These are phyloP conservation scores for Spicauda simplicius DNA, from an alignment of 2,888 invertebrate species.

Conservation along the genomic window DNA sequence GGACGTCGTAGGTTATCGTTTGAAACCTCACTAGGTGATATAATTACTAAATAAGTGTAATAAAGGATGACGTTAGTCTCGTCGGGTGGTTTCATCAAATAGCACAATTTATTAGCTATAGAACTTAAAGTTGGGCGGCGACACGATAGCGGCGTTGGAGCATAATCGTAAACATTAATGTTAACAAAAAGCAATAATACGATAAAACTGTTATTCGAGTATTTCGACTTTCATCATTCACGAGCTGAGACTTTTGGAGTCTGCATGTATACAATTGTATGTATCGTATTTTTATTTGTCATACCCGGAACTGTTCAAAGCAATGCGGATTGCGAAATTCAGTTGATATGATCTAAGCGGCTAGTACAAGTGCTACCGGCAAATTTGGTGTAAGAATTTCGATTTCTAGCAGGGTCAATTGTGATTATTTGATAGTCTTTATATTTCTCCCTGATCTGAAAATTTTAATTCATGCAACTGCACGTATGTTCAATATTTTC, in stretches of 20 bases:
- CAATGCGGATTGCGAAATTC: neutral
- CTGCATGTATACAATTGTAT: conserved; percentile 24
- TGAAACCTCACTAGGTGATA: conserved; percentile 83
- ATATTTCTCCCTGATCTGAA: conserved; percentile 5
- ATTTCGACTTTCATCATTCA: conserved; percentile 41
- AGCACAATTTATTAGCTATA: conserved; percentile 81
- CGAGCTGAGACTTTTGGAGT: conserved; percentile 48
- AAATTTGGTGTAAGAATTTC: neutral
- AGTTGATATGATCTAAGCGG: neutral
- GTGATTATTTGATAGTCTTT: conserved; percentile 31
- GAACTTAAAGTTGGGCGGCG: conserved; percentile 57
- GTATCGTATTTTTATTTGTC: conserved; percentile 18
- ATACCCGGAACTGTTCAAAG: conserved; percentile 19
- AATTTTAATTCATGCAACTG: neutral
- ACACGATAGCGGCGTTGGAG: conserved; percentile 49
- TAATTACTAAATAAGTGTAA: conserved; percentile 66
- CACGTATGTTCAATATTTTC: neutral
- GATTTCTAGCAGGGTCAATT: conserved; percentile 21
- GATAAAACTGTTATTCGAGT: conserved; percentile 42
- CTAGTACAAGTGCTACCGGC: neutral
- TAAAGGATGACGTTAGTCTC: conserved; percentile 61
- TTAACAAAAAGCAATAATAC: conserved; percentile 56
- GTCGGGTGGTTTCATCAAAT: conserved; percentile 65
- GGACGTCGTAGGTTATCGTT: conserved; percentile 71
- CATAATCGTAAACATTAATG: conserved; percentile 56